Conservation (phyloP, 2,113 vertebrate species). For the Uropsilus gracilis region DNA sequence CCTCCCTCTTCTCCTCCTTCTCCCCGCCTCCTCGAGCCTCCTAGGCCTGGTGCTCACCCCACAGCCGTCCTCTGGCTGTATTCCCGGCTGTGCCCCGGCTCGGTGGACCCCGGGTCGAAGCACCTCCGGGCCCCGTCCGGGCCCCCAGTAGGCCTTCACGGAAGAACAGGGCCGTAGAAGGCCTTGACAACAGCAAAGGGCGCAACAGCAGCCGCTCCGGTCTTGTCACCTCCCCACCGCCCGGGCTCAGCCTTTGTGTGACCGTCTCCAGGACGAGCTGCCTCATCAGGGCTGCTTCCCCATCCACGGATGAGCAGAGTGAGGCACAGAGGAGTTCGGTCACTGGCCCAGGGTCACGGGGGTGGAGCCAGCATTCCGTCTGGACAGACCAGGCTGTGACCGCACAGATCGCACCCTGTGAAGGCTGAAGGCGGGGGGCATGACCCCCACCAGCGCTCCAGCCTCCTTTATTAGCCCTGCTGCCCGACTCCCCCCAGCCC, state of each 20-base stretch:
- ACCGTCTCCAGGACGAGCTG: neutral
- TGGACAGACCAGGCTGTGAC: too few species aligned
- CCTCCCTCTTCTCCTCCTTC: too few species aligned
- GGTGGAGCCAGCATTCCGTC: neutral
- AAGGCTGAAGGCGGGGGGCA: neutral
- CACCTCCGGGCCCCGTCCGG: neutral
- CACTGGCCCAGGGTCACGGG: neutral
- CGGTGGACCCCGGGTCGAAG: neutral
- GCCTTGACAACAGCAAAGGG: neutral
- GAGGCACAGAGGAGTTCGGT: neutral
- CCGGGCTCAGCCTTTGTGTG: neutral
- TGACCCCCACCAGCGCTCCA: neutral
- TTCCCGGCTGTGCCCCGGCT: neutral
- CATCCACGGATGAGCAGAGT: neutral
- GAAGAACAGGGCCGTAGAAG: neutral
- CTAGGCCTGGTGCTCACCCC: neutral
- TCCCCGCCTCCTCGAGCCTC: slow-evolving; percentile 51
- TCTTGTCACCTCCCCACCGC: neutral
- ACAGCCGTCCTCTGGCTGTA: neutral
- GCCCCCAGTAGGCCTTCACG: neutral
- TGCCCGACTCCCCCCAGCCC: neutral
- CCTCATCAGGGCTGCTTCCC: too few species aligned
- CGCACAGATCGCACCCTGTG: accelerated
- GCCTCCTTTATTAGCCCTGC: neutral
- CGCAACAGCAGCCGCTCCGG: neutral